Percentiles rank a stretch among this genome's conserved stretches.
Conservation (phyloP, 37 sponge, comb jelly and placozoan species). For the Lycopodina hypogea region DNA sequence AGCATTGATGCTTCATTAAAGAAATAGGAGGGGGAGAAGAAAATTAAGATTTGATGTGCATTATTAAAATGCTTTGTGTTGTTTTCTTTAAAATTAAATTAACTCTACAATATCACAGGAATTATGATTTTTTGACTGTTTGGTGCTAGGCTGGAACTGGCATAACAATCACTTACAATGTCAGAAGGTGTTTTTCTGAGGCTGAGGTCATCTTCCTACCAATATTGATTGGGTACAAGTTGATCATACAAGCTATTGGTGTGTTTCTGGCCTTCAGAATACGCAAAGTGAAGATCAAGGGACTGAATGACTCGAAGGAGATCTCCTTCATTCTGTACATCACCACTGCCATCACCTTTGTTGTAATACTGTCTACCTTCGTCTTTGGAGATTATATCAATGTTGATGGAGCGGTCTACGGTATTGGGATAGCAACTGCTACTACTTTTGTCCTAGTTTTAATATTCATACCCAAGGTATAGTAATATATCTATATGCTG, state of each 20-base stretch:
- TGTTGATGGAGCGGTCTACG: slow-evolving; percentile 18
- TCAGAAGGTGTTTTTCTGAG: slow-evolving; percentile 12
- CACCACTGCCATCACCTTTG: slow-evolving; percentile 32
- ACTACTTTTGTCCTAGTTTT: slow-evolving; percentile 25
- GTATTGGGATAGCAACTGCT: slow-evolving; percentile 19
- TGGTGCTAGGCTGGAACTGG: neutral
- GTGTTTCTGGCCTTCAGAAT: slow-evolving; percentile 48
- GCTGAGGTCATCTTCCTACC: slow-evolving; percentile 9
- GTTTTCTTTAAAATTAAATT: too few relatives aligned
- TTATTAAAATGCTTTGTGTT: too few relatives aligned
- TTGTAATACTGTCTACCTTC: slow-evolving; percentile 7
- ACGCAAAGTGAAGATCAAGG: slow-evolving; percentile 53
- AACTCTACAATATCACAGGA: too few relatives aligned
- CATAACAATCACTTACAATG: slow-evolving; percentile 10
- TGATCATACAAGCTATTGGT: slow-evolving; percentile 38
- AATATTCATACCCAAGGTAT: slow-evolving; percentile 63
- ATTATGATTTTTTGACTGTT: too few relatives aligned
- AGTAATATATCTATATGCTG: too few relatives aligned
- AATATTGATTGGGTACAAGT: slow-evolving; percentile 39
- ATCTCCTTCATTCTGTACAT: slow-evolving; percentile 42
- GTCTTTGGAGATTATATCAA: slow-evolving; percentile 43
- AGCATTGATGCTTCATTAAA: too few relatives aligned
- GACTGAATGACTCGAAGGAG: slow-evolving; percentile 55
- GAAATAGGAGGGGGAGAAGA: too few relatives aligned
- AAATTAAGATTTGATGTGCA: too few relatives aligned